These are phyloP conservation scores for human (Homo sapiens) DNA, from an alignment of 2,113 vertebrate species.

Conservation along the genomic window GRCh38 chr4:28783001-28783500, in stretches of 20 bases:
- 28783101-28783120: too few species aligned
- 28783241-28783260: background rate
- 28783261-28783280: background rate
- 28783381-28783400: background rate
- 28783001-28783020: too few species aligned
- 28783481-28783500: background rate
- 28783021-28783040: rapidly evolving
- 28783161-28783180: background rate
- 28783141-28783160: background rate
- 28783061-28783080: background rate
- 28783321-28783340: background rate
- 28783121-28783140: rapidly evolving
- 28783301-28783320: background rate
- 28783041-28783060: background rate
- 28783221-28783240: background rate
- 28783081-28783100: background rate
- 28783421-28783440: background rate
- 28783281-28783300: background rate
- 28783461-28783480: background rate
- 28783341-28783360: background rate
- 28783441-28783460: background rate
- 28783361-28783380: background rate
- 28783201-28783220: background rate
- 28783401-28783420: background rate
- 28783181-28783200: background rate